Percentiles rank a stretch among this genome's conserved stretches.
These are phyloP conservation scores for Phainopepla nitens DNA, from an alignment of 2,113 vertebrate species.

Conservation along the genomic window DNA sequence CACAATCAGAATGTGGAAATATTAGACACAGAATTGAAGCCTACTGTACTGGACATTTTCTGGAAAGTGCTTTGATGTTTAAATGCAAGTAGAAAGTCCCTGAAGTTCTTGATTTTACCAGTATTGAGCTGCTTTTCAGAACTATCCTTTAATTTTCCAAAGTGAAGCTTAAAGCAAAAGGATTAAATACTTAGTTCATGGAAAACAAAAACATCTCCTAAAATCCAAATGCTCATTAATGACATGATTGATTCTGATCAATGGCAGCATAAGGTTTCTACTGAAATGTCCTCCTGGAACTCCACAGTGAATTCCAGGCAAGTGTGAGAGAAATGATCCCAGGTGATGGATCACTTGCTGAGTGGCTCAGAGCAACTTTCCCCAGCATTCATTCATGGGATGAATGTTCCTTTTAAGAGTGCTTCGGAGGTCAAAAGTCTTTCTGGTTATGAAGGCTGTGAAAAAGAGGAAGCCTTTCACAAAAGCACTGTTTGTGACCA, in stretches of 20 bases:
- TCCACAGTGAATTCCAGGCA: background rate
- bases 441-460: background rate
- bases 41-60: background rate
- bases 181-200: background rate
- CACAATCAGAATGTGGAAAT: background rate
- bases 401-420: conserved; percentile 20
- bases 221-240: background rate
- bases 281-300: background rate
- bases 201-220: background rate
- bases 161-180: background rate
- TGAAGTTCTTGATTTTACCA: background rate
- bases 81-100: background rate
- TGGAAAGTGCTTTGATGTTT: background rate
- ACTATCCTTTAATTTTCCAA: background rate
- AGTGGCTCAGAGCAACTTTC: background rate
- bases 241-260: background rate
- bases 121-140: background rate
- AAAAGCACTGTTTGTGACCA: background rate
- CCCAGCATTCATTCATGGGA: background rate
- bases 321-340: background rate
- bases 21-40: background rate
- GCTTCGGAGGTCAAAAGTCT: conserved; percentile 22
- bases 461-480: conserved; percentile 27
- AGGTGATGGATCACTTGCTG: conserved; percentile 12
- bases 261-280: background rate